phyloP scores from a whole-genome alignment of 2,888 invertebrate genomes.

The Gymnocheta viridis region DNA sequence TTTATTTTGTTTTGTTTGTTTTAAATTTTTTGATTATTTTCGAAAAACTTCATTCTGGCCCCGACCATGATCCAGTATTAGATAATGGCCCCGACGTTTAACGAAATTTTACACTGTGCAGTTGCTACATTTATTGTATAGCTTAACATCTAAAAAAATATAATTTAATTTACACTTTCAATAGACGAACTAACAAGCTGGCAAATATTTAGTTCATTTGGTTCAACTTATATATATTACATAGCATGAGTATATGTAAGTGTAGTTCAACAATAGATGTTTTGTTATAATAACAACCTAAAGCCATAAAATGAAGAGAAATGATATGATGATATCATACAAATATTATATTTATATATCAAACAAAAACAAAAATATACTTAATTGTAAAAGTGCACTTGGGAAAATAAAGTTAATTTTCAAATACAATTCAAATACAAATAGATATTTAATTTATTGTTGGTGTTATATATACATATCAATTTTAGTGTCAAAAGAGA shows the following conservation, averaged over 20 bases:
- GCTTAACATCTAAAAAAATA: conserved; percentile 4
- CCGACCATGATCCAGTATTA: too few relatives aligned
- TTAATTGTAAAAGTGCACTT: background rate
- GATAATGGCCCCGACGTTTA: too few relatives aligned
- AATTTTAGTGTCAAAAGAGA: too few relatives aligned
- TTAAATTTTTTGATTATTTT: too few relatives aligned
- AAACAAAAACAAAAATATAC: background rate
- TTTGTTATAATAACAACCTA: conserved; percentile 56
- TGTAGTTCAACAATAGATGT: conserved; percentile 29
- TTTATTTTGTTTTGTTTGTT: too few relatives aligned
- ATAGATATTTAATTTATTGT: too few relatives aligned
- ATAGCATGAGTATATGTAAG: background rate
- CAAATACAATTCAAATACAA: too few relatives aligned
- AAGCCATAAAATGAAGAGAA: conserved; percentile 50
- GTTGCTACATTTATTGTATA: background rate
- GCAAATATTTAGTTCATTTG: conserved; percentile 1
- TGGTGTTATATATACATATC: too few relatives aligned
- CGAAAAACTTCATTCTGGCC: too few relatives aligned
- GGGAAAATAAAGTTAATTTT: background rate
- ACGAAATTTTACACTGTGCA: conserved; percentile 23
- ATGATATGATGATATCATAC: conserved; percentile 38
- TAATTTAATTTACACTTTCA: conserved; percentile 52
- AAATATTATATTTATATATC: background rate
- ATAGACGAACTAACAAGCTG: background rate
- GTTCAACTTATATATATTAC: background rate